Conservation (phyloP, 2,797 vertebrate genomes). For the Melanotaenia parkinsoni region DNA sequence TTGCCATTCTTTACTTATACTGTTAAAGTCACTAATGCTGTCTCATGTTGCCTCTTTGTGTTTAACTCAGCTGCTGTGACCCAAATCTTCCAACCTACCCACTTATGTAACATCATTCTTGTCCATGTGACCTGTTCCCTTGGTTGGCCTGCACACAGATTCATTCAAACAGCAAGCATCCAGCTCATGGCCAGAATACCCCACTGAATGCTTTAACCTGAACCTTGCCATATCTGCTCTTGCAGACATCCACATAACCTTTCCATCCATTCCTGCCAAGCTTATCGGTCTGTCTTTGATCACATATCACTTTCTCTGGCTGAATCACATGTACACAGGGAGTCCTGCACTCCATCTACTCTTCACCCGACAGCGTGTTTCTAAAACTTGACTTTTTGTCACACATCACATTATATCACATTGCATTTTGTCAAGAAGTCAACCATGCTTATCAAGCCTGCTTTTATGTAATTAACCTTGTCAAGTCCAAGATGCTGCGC, state of each 20-base stretch:
- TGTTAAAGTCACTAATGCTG: slow-evolving; percentile 41
- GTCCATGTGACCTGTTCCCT: slow-evolving; percentile 62
- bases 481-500: slow-evolving; percentile 38
- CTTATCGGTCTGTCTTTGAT: slow-evolving; percentile 28
- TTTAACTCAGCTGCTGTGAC: slow-evolving; percentile 60
- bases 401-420: slow-evolving; percentile 74
- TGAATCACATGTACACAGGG: slow-evolving; percentile 5
- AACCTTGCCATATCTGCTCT: slow-evolving; percentile 5
- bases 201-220: slow-evolving; percentile 27
- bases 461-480: slow-evolving; percentile 65
- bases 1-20: slow-evolving; percentile 33
- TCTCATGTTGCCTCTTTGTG: slow-evolving; percentile 43
- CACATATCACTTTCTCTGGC: slow-evolving; percentile 22
- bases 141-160: slow-evolving; percentile 4
- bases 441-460: slow-evolving; percentile 58
- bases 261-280: slow-evolving; percentile 13
- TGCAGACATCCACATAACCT: not conserved
- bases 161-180: slow-evolving; percentile 22
- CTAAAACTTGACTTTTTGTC: slow-evolving; percentile 66
- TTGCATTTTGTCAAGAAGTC: slow-evolving; percentile 71
- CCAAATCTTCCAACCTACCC: slow-evolving; percentile 61
- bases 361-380: slow-evolving; percentile 51
- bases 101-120: slow-evolving; percentile 65
- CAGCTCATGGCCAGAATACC: slow-evolving; percentile 24
- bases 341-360: slow-evolving; percentile 13